These are phyloP conservation scores for Phalanger gymnotis DNA, from an alignment of 2,797 vertebrate species.

Conservation along the genomic window DNA sequence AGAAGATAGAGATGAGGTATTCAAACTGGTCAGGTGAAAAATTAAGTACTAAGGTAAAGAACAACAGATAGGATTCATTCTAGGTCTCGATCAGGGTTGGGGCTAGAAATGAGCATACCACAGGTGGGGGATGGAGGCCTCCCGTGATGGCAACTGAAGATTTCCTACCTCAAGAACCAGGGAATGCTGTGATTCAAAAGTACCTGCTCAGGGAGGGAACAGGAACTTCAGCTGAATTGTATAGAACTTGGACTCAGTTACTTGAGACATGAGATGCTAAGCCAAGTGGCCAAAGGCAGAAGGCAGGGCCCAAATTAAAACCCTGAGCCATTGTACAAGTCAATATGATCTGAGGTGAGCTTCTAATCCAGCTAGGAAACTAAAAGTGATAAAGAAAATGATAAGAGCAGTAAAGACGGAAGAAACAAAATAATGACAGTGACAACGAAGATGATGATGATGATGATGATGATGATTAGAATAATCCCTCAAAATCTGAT, in stretches of 20 bases:
- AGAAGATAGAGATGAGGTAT: background rate
- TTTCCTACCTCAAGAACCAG: background rate
- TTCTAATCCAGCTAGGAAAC: background rate
- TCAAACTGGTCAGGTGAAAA: background rate
- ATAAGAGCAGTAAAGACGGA: background rate
- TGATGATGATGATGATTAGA: background rate
- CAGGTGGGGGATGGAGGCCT: background rate
- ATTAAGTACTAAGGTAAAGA: background rate
- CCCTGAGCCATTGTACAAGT: background rate
- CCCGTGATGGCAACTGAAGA: background rate
- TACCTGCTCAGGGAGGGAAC: background rate
- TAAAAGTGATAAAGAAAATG: background rate
- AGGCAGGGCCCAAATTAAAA: background rate
- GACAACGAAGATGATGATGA: background rate
- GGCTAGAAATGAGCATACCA: background rate
- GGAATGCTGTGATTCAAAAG: background rate
- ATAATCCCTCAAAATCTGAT: background rate
- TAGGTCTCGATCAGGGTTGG: background rate
- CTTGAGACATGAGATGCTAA: background rate
- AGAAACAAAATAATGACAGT: background rate
- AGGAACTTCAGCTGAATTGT: background rate
- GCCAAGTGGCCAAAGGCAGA: background rate
- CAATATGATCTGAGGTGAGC: background rate
- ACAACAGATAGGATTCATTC: background rate
- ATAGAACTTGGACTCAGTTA: background rate